Evolutionary conservation across 2,888 invertebrate species (phyloP), one percentile per base, ranked within the genome.

Genomic region (Tuberolachnus salignus): DNA sequence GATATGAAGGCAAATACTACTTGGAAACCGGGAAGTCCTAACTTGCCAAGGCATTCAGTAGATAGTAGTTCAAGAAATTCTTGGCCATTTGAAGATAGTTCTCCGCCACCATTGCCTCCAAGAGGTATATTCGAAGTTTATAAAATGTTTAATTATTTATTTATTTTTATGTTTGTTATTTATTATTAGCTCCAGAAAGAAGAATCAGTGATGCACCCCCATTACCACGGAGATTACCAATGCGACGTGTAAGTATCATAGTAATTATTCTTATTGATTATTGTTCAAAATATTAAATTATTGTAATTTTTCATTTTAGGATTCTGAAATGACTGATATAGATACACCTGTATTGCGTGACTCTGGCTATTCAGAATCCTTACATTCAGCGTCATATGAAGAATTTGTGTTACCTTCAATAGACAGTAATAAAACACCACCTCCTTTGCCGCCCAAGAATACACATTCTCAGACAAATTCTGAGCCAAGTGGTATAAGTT

Each of bases 71-170:
- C 53, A 23, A 61, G 73, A 49, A 81, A 81, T 72, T 73, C 81
- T 6, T 81, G 82, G 74, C 21, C 80, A 8, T 66, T 61, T 57
- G 75, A 71, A 19, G 57, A 73, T 23, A 73, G 49, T 57, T 86
- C 89, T 82, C 94, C 94, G 0, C 93, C 93, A 21, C 94, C 94
- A 0, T 84, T 94, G 80, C 94, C 94, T 4, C 94, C 94, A 0
- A 87, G 94, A 81, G 92, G 93, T 10, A 78, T 1, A 49, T 53
- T 55, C 10, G 26, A 75, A 69, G 3, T 42, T 34, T 11, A 34
- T 49, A 34, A 73, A 21, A 21, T 42, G 0, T 64, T 19, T 8
- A 49, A 46, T 73, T 21, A n/a, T 10, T 46, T 11, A 63, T 51
- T 21, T 19, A 51, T 44, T n/a, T 9, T 59, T 59, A 9, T n/a